Conservation (phyloP, 1,140 invertebrate species). For the Bombus polaris region DNA sequence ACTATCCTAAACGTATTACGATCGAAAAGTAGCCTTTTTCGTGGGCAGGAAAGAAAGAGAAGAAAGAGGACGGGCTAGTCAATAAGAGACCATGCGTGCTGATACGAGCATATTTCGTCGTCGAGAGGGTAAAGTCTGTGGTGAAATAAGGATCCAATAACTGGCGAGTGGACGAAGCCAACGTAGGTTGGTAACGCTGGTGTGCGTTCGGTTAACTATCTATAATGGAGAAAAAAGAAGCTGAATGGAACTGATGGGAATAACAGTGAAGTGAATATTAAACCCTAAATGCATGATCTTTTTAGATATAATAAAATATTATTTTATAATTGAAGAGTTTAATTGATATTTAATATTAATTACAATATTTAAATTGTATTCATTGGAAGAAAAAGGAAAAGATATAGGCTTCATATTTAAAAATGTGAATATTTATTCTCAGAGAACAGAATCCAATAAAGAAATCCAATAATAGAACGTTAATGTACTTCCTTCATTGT, state of each 20-base stretch:
- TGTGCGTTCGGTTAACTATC: conserved; percentile 44
- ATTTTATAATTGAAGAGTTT: too few species aligned
- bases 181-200: neutral
- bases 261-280: neutral
- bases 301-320: too few species aligned
- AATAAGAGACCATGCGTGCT: conserved; percentile 75
- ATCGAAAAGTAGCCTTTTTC: conserved; percentile 20
- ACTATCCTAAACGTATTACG: conserved; percentile 61
- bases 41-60: conserved; percentile 1
- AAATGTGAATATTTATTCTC: too few species aligned
- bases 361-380: too few species aligned
- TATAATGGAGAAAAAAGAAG: too few species aligned
- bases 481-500: too few species aligned
- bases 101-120: conserved; percentile 74
- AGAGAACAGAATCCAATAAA: too few species aligned
- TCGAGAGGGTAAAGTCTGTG: conserved; percentile 75
- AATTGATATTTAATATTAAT: too few species aligned
- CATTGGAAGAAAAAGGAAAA: too few species aligned
- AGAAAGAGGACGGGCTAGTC: conserved; percentile 56
- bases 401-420: too few species aligned
- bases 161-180: conserved; percentile 47
- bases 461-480: too few species aligned
- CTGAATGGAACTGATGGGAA: neutral
- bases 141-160: conserved; percentile 76
- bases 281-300: too few species aligned